Percentiles rank a stretch among this genome's conserved stretches.
Evolutionary conservation across 2,797 vertebrate species (phyloP).

Genomic region (Leptoclinus maculatus): DNA sequence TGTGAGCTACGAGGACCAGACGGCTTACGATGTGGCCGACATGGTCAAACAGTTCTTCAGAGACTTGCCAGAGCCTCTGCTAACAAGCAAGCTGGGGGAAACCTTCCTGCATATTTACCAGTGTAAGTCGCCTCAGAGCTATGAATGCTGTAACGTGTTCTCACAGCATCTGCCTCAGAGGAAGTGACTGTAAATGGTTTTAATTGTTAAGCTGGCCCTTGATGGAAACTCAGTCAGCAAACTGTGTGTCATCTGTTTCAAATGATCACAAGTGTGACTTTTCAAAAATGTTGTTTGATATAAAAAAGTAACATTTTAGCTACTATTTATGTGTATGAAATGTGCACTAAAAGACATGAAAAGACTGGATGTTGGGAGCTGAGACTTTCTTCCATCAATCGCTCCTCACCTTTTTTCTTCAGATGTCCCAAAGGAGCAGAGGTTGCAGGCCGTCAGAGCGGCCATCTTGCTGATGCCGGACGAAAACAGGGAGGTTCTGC

Average conservation of each 20-base stretch:
- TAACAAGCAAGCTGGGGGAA: slow-evolving; percentile 96
- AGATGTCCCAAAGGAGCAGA: slow-evolving; percentile 97
- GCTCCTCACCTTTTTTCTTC: not conserved
- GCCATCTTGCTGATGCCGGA: slow-evolving; percentile 96
- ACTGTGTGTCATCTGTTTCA: slow-evolving; percentile 2
- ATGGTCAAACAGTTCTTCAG: slow-evolving; percentile 99
- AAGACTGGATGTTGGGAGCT: not conserved
- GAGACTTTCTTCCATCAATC: not conserved
- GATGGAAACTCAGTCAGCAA: not conserved
- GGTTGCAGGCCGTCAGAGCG: slow-evolving; percentile 91
- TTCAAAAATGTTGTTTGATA: not conserved
- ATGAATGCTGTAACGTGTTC: not conserved
- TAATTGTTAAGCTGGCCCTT: not conserved
- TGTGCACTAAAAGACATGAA: not conserved
- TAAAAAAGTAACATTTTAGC: not conserved
- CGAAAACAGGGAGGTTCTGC: slow-evolving; percentile 95
- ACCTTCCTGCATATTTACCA: slow-evolving; percentile 99
- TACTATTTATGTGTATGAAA: not conserved
- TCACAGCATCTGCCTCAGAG: not conserved
- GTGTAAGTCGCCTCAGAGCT: slow-evolving; percentile 84
- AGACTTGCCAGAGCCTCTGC: slow-evolving; percentile 95
- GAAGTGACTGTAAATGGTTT: not conserved
- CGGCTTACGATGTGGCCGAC: slow-evolving; percentile 96
- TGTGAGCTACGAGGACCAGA: slow-evolving; percentile 94
- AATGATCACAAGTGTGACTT: not conserved